These are phyloP conservation scores for Acrocephalus kingi DNA, from an alignment of 2,113 vertebrate species.

Conservation along the genomic window DNA sequence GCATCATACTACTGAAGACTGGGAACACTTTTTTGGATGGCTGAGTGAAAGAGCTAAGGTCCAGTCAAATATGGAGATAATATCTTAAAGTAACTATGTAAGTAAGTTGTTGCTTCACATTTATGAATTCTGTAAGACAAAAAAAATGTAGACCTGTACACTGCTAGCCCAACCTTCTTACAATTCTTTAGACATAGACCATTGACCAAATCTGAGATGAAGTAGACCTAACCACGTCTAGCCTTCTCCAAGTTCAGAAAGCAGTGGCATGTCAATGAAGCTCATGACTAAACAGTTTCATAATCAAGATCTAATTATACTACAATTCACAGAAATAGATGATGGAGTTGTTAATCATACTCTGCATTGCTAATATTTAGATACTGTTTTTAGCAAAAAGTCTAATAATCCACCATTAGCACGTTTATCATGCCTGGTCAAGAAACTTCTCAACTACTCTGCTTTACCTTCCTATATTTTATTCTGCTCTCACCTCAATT, in stretches of 20 bases:
- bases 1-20: not conserved
- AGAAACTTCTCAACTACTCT: not conserved
- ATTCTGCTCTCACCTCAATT: not conserved
- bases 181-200: not conserved
- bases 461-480: not conserved
- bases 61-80: not conserved
- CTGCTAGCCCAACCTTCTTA: rapidly evolving
- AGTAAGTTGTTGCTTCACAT: not conserved
- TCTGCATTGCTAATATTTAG: not conserved
- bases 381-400: not conserved
- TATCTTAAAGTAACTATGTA: not conserved
- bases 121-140: not conserved
- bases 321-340: not conserved
- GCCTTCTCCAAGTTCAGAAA: not conserved
- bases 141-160: not conserved
- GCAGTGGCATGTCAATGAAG: not conserved
- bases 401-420: not conserved
- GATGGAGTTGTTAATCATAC: not conserved
- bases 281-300: not conserved
- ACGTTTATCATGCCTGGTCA: not conserved
- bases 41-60: not conserved
- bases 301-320: not conserved
- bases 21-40: no score
- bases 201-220: not conserved
- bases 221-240: not conserved